Base-by-base conservation (phyloP, 2,797 vertebrate species). In the Neomorphus geoffroyi region DNA sequence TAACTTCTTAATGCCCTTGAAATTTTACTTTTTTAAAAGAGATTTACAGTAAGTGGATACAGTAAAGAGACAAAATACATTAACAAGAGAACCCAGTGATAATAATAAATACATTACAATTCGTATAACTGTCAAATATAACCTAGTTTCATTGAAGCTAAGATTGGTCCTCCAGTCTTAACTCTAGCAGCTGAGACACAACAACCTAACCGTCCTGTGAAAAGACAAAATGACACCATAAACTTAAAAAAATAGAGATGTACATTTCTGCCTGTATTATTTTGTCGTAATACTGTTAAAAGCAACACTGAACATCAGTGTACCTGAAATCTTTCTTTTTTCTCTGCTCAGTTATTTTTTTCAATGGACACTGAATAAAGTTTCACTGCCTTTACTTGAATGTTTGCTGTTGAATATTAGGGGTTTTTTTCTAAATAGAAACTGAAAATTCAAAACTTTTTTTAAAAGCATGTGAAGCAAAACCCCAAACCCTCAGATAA, bases 141-240 rank as follows among this genome's bases (percentile, higher is more conserved):
- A 90, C 48, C 35, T 60, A 0, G 0, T 90, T 54, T 67, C 54
- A 78, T 4, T 66, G 74, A 93, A 71, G 57, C 71, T 83, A 74
- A 91, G 73, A 84, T n/a, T 64, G 53, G 45, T 73, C 43, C 74
- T 78, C 88, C 78, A 87, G 33, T 48, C 67, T 89, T 91, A 80
- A 91, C 56, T 33, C 54, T 60, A 96, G 93, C 93, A 95, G 93
- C 74, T 93, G 64, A 70, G 45, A 66, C 16, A 86, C 94, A 92
- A 73, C 43, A 84, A 83, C 14, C 24, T 65, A 74, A 79, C 16
- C 48, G 41, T 51, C 46, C 73, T 79, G 27, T 46, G 88, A 45
- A 39, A 92, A 60, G 48, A 81, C 27, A 46, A 56, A 18, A 81
- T 64, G 35, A 88, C 53, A 62, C 13, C 4, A 16, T 26, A n/a